Evolutionary conservation across 1,140 invertebrate species (phyloP), one percentile per base, ranked within the genome.

Genomic region (Ditylenchus dipsaci): DNA sequence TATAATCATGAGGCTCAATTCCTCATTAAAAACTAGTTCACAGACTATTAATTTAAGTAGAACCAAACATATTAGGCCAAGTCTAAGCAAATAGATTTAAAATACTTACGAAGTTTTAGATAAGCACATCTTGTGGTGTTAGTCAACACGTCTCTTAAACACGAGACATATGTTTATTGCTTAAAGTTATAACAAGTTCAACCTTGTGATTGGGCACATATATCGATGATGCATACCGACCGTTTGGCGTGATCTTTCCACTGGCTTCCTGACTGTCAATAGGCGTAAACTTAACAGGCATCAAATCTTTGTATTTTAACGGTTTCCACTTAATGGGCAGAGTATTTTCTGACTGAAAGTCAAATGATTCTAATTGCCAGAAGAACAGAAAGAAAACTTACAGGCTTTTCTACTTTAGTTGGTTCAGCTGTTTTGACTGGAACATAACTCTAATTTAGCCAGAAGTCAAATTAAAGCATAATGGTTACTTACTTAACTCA

Each of bases 141-240:
- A 70, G 91, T 90, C 13, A 99, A 84, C 62, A 95, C 88, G 86
- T 99, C 96, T 38, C 33, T 38, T 38, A 11, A 38, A 38, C 11
- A 38, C 11, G 33, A 5, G 11, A 38, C 3, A 38, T 38, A 5
- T 38, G 33, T 38, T 38, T 5, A 38, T 38, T 5, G 11, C 33
- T 38, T 38, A 3, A 5, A 5, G 3, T 3, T 11, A 38, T 11
- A 38, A 38, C 11, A 38, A 38, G 3, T 38, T 38, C 33, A 38
- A 38, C 84, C 93, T 90, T 29, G 94, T 97, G 0, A 99, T 90
- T 5, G 95, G 90, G 85, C 96, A 99, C 88, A 95, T 95, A 83
- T 95, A 99, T 80, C 93, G 87, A 59, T 91, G 91, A 83, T 93
- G 61, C 11, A 75, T 59, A 63, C 61, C 76, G 63, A 59, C 38